phyloP scores from a whole-genome alignment of 2,797 vertebrate genomes.

The Enteromius unitaeniatus region DNA sequence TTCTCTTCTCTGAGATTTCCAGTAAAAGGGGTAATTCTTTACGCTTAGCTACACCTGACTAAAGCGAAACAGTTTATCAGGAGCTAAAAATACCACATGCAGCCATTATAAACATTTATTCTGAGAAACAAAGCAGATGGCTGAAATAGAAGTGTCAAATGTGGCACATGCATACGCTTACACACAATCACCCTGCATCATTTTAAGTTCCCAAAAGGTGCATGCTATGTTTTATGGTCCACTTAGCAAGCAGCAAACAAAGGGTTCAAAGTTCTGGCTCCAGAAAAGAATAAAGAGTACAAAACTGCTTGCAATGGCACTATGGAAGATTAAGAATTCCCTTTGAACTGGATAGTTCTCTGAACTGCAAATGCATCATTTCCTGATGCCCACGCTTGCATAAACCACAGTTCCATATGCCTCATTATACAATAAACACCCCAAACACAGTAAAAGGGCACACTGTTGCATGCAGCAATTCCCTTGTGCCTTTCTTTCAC shows the following conservation, averaged over 20 bases:
- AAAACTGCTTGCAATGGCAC: slow-evolving; percentile 62
- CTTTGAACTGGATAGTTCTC: slow-evolving; percentile 66
- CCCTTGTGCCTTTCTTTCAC: neutral
- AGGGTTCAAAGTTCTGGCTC: slow-evolving; percentile 47
- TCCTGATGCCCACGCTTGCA: slow-evolving; percentile 59
- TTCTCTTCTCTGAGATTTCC: slow-evolving; percentile 14
- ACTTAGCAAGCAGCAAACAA: slow-evolving; percentile 29
- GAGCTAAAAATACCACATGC: slow-evolving; percentile 13
- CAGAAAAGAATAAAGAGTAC: slow-evolving; percentile 46
- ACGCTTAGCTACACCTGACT: slow-evolving; percentile 22
- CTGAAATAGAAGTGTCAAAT: neutral
- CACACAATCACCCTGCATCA: neutral
- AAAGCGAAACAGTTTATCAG: slow-evolving; percentile 36
- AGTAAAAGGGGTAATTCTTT: slow-evolving; percentile 19
- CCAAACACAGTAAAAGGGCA: slow-evolving; percentile 8
- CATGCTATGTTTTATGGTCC: slow-evolving; percentile 20
- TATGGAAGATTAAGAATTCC: slow-evolving; percentile 64
- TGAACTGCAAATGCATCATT: slow-evolving; percentile 62
- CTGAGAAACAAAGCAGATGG: neutral
- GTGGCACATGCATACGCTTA: neutral
- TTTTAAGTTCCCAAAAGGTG: neutral
- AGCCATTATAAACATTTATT: slow-evolving; percentile 20
- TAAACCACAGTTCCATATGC: slow-evolving; percentile 4
- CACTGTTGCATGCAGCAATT: neutral
- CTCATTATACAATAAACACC: slow-evolving; percentile 36